Evolutionary conservation across 2,113 vertebrate species (phyloP).

Genomic region (Mobula hypostoma): DNA sequence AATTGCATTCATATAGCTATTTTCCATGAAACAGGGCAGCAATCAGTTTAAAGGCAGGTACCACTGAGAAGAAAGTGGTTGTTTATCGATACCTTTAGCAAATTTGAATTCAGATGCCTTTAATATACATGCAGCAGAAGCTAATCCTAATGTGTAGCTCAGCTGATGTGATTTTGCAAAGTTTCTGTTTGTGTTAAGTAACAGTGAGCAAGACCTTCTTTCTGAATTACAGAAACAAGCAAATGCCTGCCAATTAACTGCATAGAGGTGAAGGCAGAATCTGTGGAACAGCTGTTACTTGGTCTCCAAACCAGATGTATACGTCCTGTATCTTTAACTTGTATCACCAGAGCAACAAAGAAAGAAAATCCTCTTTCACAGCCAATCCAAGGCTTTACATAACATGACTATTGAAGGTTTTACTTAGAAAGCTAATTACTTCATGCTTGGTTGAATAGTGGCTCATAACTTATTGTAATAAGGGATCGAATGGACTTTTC

Average conservation of each 20-base stretch:
- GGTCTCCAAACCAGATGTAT: not conserved
- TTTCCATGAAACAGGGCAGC: not conserved
- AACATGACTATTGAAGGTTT: not conserved
- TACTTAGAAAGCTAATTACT: not conserved
- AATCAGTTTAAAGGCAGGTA: not conserved
- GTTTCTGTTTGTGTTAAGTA: not conserved
- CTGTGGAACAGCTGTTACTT: constrained; percentile 4
- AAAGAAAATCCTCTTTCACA: not conserved
- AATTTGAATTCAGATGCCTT: not conserved
- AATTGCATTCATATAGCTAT: not conserved
- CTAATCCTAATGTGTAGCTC: not conserved
- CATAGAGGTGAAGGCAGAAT: constrained; percentile 15
- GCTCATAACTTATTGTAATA: not conserved
- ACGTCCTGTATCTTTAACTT: not conserved
- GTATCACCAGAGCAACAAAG: not conserved
- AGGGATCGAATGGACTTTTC: not conserved
- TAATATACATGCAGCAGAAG: not conserved
- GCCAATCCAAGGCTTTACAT: constrained; percentile 15
- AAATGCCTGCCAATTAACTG: constrained; percentile 7
- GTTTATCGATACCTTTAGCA: not conserved
- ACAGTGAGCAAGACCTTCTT: not conserved
- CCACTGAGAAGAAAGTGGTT: not conserved
- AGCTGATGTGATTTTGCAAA: not conserved
- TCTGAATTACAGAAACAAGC: constrained; percentile 17
- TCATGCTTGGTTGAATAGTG: not conserved